Conservation (phyloP, 2,888 invertebrate genomes). For the Tetragonisca angustula region DNA sequence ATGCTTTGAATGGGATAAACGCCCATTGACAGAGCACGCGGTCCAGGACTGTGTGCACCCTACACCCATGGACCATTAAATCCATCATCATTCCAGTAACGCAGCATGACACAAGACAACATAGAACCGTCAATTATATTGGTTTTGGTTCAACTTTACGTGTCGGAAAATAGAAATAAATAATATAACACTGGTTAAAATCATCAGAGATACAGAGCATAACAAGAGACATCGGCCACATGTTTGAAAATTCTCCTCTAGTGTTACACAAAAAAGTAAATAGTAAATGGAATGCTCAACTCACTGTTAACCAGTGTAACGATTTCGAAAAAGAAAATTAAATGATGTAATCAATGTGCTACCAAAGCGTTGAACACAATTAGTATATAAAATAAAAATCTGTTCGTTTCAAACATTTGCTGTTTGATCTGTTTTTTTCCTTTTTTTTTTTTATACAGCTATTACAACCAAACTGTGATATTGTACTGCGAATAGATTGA, state of each 20-base stretch:
- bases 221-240: constrained; percentile 45
- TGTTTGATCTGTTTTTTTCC: background rate
- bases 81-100: constrained; percentile 83
- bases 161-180: constrained; percentile 38
- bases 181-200: constrained; percentile 47
- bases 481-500: constrained; percentile 23
- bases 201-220: constrained; percentile 53
- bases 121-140: constrained; percentile 82
- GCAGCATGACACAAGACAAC: constrained; percentile 86
- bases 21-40: constrained; percentile 95
- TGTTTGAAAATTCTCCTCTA: background rate
- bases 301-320: constrained; percentile 43
- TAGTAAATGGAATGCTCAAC: constrained; percentile 9
- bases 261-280: constrained; percentile 1
- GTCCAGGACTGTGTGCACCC: constrained; percentile 97
- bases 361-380: constrained; percentile 55
- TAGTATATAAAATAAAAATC: constrained; percentile 42
- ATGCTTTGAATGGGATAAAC: constrained; percentile 95
- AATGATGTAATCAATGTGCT: constrained; percentile 46
- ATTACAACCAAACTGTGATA: constrained; percentile 20
- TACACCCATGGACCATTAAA: constrained; percentile 86
- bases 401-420: constrained; percentile 13
- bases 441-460: constrained; percentile 6
- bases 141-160: constrained; percentile 25
- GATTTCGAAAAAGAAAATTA: constrained; percentile 35